These are phyloP conservation scores for Haliclystus octoradiatus DNA, from an alignment of 30 jellyfish, hydroid and myxozoan genomes.

Conservation along the genomic window DNA sequence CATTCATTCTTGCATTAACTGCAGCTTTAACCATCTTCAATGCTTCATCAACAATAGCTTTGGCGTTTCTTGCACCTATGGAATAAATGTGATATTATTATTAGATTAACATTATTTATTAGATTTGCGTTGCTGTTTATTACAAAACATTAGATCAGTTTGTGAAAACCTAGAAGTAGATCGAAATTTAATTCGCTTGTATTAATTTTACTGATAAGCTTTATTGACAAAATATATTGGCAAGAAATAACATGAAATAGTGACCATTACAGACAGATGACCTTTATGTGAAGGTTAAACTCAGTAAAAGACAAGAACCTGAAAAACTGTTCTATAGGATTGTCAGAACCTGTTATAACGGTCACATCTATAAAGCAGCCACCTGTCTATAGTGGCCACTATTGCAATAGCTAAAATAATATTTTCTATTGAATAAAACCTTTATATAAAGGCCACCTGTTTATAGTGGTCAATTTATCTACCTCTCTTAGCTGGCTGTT, in stretches of 20 bases:
- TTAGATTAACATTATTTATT: neutral
- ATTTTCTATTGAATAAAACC: neutral
- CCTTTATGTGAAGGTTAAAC: too few species aligned
- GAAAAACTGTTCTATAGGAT: too few species aligned
- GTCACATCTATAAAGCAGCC: neutral
- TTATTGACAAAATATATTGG: neutral
- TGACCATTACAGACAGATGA: too few species aligned
- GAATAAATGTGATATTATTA: neutral
- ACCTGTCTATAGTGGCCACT: neutral
- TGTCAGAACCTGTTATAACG: too few species aligned
- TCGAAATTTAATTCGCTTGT: too few species aligned
- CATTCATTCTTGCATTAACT: conserved; percentile 55
- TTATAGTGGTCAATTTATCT: neutral
- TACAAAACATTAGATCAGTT: neutral
- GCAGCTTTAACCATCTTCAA: conserved; percentile 24
- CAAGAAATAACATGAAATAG: too few species aligned
- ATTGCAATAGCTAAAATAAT: neutral
- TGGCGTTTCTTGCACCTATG: conserved; percentile 78
- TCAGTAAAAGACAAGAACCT: too few species aligned
- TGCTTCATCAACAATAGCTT: conserved; percentile 67
- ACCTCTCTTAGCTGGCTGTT: neutral
- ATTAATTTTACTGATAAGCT: neutral
- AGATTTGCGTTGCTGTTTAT: neutral
- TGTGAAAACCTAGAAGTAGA: too few species aligned
- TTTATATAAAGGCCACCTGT: neutral